Evolutionary conservation across 2,888 invertebrate species (phyloP).

Genomic region (Tortrix viridana): DNA sequence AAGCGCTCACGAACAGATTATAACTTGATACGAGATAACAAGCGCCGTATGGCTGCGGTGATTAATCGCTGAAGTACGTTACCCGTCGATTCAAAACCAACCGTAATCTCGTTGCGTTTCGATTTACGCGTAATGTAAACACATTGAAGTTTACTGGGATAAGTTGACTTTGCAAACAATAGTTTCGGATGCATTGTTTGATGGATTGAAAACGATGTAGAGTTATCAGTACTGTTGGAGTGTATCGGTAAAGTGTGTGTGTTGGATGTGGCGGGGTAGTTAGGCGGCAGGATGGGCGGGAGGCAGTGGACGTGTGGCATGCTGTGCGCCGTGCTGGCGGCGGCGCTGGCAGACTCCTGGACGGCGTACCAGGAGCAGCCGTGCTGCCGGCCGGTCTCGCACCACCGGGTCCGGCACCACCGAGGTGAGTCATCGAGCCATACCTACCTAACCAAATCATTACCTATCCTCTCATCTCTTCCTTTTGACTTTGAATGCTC

Average conservation of each 20-base stretch:
- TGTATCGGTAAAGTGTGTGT: constrained; percentile 53
- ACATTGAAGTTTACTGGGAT: constrained; percentile 64
- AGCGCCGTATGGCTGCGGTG: constrained; percentile 62
- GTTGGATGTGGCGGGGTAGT: constrained; percentile 60
- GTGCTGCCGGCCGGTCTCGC: constrained; percentile 85
- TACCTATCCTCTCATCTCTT: too few relatives aligned
- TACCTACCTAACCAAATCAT: neutral
- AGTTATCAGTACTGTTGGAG: constrained; percentile 41
- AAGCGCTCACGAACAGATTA: constrained; percentile 74
- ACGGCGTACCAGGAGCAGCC: constrained; percentile 87
- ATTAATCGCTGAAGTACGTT: constrained; percentile 73
- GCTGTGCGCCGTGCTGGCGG: constrained; percentile 68
- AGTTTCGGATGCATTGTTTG: constrained; percentile 53
- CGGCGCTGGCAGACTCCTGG: constrained; percentile 86
- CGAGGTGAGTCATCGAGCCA: constrained; percentile 76
- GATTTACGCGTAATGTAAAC: constrained; percentile 64
- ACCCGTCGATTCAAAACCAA: constrained; percentile 60
- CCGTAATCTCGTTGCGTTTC: constrained; percentile 64
- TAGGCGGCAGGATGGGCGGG: constrained; percentile 59
- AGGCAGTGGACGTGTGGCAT: constrained; percentile 65
- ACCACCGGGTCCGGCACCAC: constrained; percentile 86
- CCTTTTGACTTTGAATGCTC: too few relatives aligned
- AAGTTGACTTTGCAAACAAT: constrained; percentile 60
- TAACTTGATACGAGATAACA: constrained; percentile 76
- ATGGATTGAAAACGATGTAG: constrained; percentile 55